Evolutionary conservation across 1,140 invertebrate genomes (phyloP).

Genomic region (Lasaia peninsularis): DNA sequence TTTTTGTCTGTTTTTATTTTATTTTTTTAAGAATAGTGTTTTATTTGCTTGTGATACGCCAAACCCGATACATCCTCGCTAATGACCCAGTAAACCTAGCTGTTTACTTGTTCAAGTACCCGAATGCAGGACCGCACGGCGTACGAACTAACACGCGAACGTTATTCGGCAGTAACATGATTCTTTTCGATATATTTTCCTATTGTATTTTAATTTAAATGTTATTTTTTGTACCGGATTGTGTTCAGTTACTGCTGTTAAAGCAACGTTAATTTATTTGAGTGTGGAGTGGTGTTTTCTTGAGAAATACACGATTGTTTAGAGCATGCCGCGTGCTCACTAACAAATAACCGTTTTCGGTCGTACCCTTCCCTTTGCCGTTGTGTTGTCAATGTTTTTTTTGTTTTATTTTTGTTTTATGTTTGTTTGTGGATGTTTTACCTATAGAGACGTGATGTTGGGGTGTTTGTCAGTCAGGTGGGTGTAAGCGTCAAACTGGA

Average conservation of each 20-base stretch:
- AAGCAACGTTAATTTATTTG: conserved; percentile 55
- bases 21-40: conserved; percentile 65
- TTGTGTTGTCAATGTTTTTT: conserved; percentile 69
- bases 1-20: conserved; percentile 60
- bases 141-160: conserved; percentile 56
- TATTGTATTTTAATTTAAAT: conserved; percentile 47
- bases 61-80: conserved; percentile 65
- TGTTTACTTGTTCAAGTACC: conserved; percentile 40
- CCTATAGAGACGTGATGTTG: conserved; percentile 46
- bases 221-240: conserved; percentile 53
- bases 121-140: conserved; percentile 39
- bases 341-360: conserved; percentile 49
- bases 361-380: conserved; percentile 59
- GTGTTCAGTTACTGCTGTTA: conserved; percentile 66
- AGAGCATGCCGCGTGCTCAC: conserved; percentile 63
- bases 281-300: conserved; percentile 74
- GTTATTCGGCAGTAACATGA: conserved; percentile 56
- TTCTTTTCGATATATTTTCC: conserved; percentile 35
- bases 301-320: conserved; percentile 41
- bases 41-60: conserved; percentile 72
- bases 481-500: conserved; percentile 58
- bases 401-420: conserved; percentile 41
- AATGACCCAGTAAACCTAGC: conserved; percentile 57
- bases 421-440: conserved; percentile 59
- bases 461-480: conserved; percentile 54